Evolutionary conservation across 2,888 invertebrate species (phyloP).

Genomic region (Atherix ibis): DNA sequence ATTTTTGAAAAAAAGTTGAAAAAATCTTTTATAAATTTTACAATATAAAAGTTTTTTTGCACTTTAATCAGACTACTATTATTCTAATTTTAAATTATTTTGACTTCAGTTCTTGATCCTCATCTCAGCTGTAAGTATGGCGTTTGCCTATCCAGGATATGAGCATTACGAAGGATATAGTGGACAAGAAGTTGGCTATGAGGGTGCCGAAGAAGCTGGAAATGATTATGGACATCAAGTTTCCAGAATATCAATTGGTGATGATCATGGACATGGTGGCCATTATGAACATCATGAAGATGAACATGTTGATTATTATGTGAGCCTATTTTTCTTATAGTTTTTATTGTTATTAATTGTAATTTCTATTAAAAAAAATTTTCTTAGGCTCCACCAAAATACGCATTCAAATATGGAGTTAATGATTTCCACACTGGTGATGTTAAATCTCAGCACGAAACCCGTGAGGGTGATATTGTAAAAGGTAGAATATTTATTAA

Average conservation of each 20-base stretch:
- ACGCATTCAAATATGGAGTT: conserved; percentile 39
- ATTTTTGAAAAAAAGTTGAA: too few relatives aligned
- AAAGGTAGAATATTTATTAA: conserved; percentile 34
- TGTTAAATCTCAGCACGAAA: conserved; percentile 48
- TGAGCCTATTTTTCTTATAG: conserved; percentile 25
- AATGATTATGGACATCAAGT: conserved; percentile 24
- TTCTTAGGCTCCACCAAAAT: conserved; percentile 47
- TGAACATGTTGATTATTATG: conserved; percentile 48
- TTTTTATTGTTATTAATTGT: conserved; percentile 3
- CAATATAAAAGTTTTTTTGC: too few relatives aligned
- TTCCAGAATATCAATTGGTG: conserved; percentile 22
- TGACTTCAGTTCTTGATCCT: conserved; percentile 30
- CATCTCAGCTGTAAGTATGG: conserved; percentile 23
- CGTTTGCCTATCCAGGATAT: conserved; percentile 29
- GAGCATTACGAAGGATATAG: too few relatives aligned
- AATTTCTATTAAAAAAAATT: conserved; percentile 7
- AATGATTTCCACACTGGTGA: conserved; percentile 41
- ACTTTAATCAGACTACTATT: too few relatives aligned
- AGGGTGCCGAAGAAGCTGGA: conserved; percentile 11
- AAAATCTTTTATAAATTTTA: too few relatives aligned
- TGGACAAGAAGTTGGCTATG: conserved; percentile 14
- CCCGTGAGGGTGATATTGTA: conserved; percentile 46
- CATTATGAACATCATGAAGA: conserved; percentile 30
- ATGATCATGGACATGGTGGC: conserved; percentile 16
- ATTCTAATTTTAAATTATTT: too few relatives aligned